These are phyloP conservation scores for Nephotettix cincticeps DNA, from an alignment of 1,140 invertebrate species.

Conservation along the genomic window DNA sequence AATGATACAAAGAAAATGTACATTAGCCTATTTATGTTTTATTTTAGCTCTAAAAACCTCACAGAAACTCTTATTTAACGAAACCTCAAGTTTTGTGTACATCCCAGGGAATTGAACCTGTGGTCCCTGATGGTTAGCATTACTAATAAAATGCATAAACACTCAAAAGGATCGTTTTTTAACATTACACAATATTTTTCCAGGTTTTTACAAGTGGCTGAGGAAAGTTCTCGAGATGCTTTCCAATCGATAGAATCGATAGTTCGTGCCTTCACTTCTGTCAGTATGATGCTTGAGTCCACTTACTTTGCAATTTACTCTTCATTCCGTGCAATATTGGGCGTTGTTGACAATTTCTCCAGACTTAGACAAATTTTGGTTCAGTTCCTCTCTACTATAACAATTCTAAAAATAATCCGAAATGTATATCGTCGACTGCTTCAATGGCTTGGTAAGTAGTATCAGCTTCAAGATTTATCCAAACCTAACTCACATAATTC, in stretches of 20 bases:
- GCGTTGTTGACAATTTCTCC: constrained; percentile 93
- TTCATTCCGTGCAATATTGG: constrained; percentile 91
- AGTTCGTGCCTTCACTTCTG: constrained; percentile 85
- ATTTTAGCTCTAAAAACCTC: too few species aligned
- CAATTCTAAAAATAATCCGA: constrained; percentile 72
- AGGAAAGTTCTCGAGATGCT: constrained; percentile 86
- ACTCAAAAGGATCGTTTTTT: too few species aligned
- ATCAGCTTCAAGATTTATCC: too few species aligned
- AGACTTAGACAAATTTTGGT: constrained; percentile 77
- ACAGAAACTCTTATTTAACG: too few species aligned
- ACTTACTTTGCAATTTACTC: constrained; percentile 93
- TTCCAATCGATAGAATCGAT: constrained; percentile 94
- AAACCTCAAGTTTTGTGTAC: too few species aligned
- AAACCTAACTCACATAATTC: too few species aligned
- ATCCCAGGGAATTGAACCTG: too few species aligned
- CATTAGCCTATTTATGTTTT: too few species aligned
- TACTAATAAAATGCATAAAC: too few species aligned
- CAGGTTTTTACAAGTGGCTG: constrained; percentile 81
- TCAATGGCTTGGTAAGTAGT: constrained; percentile 62
- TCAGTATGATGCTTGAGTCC: constrained; percentile 96
- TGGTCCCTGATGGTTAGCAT: too few species aligned
- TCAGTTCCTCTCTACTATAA: constrained; percentile 81
- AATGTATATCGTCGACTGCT: constrained; percentile 77
- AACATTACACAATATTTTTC: constrained; percentile 43
- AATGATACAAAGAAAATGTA: too few species aligned